These are phyloP conservation scores for Panthera tigris DNA, from an alignment of 2,113 vertebrate genomes.

Conservation along the genomic window DNA sequence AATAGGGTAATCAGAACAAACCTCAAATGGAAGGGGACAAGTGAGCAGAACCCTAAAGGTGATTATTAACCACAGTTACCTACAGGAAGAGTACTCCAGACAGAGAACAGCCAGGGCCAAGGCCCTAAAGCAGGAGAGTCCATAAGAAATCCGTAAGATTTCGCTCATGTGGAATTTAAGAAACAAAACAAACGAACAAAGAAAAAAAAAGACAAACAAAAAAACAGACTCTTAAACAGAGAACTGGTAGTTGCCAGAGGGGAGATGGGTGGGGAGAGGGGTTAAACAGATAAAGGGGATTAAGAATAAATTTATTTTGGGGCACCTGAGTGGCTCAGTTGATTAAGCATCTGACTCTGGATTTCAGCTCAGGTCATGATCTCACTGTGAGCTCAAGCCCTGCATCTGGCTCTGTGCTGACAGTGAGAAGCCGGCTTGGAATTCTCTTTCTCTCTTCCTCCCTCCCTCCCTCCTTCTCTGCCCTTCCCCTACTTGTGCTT, in stretches of 20 bases:
- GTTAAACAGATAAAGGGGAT: background rate
- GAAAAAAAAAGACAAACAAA: background rate
- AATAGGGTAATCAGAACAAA: constrained; percentile 19
- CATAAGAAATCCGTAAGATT: background rate
- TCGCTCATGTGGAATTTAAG: background rate
- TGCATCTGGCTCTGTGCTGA: too few species aligned
- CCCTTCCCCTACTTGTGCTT: too few species aligned
- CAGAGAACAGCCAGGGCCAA: background rate
- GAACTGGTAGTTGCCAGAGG: background rate
- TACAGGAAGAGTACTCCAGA: background rate
- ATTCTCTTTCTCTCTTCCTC: too few species aligned
- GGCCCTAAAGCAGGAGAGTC: background rate
- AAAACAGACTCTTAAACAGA: background rate
- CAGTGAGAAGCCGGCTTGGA: too few species aligned
- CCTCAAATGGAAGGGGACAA: background rate
- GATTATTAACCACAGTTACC: constrained; percentile 4
- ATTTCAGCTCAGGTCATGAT: too few species aligned
- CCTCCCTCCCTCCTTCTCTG: too few species aligned
- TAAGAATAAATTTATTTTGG: background rate
- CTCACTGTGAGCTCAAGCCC: too few species aligned
- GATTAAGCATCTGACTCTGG: too few species aligned
- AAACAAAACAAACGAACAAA: background rate
- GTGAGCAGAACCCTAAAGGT: background rate
- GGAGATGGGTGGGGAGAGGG: background rate
- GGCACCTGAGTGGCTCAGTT: too few species aligned